These are phyloP conservation scores for Eupithecia dodoneata DNA, from an alignment of 2,888 invertebrate genomes.

Conservation along the genomic window DNA sequence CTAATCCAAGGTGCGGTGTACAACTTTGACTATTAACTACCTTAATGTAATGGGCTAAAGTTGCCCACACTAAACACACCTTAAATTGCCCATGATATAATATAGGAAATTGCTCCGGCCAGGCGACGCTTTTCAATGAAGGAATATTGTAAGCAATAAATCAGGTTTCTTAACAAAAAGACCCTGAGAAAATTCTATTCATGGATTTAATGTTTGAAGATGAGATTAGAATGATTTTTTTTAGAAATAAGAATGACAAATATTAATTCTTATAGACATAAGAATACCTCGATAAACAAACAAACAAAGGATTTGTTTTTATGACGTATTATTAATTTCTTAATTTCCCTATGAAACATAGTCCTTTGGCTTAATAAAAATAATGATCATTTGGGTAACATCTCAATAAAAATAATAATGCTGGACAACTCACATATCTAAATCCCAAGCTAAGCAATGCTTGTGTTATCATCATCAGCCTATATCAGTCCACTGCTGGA, in stretches of 20 bases:
- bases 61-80: not conserved
- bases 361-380: not conserved
- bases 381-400: too few relatives aligned
- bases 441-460: too few relatives aligned
- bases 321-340: not conserved
- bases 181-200: constrained; percentile 36
- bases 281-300: too few relatives aligned
- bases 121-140: constrained; percentile 51
- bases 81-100: constrained; percentile 15
- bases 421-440: too few relatives aligned
- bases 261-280: too few relatives aligned
- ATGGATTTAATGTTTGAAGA: constrained; percentile 39
- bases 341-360: not conserved
- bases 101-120: constrained; percentile 45
- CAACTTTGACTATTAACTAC: not conserved
- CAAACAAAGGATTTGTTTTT: not conserved
- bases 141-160: constrained; percentile 53
- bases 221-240: constrained; percentile 26
- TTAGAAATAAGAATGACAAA: not conserved
- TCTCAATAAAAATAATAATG: too few relatives aligned
- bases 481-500: too few relatives aligned
- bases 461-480: too few relatives aligned
- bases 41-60: not conserved
- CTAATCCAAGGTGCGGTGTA: not conserved
- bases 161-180: constrained; percentile 46